Percentiles rank a stretch among this genome's conserved stretches.
phyloP scores from a whole-genome alignment of 2,797 vertebrate genomes.

The Neosilurus mollespiculum region DNA sequence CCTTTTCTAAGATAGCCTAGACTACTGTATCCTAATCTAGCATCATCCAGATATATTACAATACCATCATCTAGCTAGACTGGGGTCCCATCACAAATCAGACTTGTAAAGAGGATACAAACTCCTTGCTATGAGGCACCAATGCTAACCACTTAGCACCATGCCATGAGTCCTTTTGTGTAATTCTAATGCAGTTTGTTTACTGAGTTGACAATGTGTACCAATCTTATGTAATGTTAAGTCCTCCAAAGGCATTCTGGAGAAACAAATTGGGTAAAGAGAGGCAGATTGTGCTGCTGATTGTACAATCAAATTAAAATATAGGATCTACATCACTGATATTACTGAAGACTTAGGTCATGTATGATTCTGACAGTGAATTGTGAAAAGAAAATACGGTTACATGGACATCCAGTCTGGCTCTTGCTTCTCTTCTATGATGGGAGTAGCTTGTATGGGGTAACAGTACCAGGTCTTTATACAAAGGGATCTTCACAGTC shows the following conservation, averaged over 20 bases:
- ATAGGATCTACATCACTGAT: background rate
- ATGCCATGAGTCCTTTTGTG: background rate
- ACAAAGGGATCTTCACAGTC: background rate
- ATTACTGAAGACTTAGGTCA: background rate
- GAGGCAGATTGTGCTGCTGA: background rate
- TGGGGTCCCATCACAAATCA: background rate
- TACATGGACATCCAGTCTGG: background rate
- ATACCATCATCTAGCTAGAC: no score
- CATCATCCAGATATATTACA: background rate
- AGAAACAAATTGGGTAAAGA: background rate
- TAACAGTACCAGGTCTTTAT: slow-evolving; percentile 4
- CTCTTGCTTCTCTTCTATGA: slow-evolving; percentile 8
- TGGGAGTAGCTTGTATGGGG: background rate
- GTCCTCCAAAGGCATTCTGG: background rate
- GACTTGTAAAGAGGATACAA: background rate
- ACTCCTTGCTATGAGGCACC: no score
- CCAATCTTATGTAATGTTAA: background rate
- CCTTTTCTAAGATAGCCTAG: background rate
- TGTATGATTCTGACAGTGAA: background rate
- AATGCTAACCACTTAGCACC: no score
- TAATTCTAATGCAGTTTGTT: background rate
- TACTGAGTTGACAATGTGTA: background rate
- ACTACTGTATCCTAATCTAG: background rate
- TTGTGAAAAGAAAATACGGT: background rate
- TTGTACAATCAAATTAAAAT: background rate